phyloP scores from a whole-genome alignment of 2,113 vertebrate species.

The Neopipo cinnamomea region DNA sequence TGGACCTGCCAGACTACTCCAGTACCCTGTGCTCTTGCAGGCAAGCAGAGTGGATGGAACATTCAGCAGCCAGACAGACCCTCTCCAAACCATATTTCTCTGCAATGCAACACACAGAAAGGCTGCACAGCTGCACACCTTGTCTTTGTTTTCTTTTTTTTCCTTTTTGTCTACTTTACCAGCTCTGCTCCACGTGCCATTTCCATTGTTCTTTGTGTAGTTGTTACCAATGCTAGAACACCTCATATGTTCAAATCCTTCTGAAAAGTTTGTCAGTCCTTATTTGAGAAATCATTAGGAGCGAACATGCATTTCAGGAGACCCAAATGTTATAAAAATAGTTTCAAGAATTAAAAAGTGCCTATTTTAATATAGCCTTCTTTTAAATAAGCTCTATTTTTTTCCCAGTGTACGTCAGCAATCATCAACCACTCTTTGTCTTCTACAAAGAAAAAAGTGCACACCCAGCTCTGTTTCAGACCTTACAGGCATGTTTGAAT shows the following conservation, averaged over 20 bases:
- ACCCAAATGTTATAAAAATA: constrained; percentile 31
- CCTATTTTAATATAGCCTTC: not conserved
- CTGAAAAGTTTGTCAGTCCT: not conserved
- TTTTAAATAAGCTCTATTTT: constrained; percentile 19
- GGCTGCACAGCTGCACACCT: not conserved
- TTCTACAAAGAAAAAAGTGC: not conserved
- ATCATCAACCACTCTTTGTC: not conserved
- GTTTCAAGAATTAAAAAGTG: not conserved
- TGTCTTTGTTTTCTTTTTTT: not conserved
- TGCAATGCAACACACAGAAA: not conserved
- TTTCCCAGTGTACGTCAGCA: not conserved
- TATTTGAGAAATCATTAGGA: not conserved
- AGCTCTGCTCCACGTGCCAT: not conserved
- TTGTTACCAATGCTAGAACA: not conserved
- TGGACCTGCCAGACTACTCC: not conserved
- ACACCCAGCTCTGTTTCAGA: not conserved
- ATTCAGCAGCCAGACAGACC: not conserved
- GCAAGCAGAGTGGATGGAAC: accelerated
- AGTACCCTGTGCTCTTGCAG: accelerated
- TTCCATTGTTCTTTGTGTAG: not conserved
- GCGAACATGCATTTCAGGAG: not conserved
- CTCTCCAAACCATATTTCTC: not conserved
- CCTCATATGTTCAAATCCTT: not conserved
- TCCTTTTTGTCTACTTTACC: not conserved
- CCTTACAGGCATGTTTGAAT: not conserved